A percentile compares a stretch with the other conserved stretches of the same genome.
Conservation (phyloP, 2,113 vertebrate genomes). For the Pomatorhinus ruficollis region DNA sequence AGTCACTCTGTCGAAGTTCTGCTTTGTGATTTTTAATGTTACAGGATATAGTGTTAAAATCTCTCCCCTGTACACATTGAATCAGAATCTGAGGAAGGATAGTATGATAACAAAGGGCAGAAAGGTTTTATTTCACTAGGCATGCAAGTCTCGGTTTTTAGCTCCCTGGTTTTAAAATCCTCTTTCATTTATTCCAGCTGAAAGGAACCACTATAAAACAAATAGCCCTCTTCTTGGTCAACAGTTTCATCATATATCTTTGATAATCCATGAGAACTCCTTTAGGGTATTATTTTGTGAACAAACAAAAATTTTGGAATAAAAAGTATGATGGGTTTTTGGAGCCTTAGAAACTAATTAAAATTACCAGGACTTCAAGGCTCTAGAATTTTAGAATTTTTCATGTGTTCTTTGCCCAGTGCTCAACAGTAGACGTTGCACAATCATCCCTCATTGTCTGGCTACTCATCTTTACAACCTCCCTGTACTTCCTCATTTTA, state of each 20-base stretch:
- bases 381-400: neutral
- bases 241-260: neutral
- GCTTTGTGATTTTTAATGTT: slow-evolving; percentile 9
- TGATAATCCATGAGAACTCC: neutral
- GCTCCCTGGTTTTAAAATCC: neutral
- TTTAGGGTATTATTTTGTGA: neutral
- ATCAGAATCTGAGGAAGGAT: neutral
- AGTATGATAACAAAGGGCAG: neutral
- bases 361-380: neutral
- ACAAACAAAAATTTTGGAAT: neutral
- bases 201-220: neutral
- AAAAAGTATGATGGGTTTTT: neutral
- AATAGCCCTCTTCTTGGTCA: neutral
- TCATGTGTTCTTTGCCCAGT: neutral
- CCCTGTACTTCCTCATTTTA: neutral
- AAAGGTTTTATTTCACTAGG: neutral
- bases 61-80: neutral
- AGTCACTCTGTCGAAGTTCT: neutral
- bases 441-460: neutral
- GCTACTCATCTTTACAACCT: neutral
- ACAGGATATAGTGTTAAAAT: neutral
- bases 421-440: neutral
- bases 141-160: neutral
- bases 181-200: neutral
- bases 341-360: neutral